phyloP scores from a whole-genome alignment of 2,888 invertebrate species.

The Bhutanitis thaidina region DNA sequence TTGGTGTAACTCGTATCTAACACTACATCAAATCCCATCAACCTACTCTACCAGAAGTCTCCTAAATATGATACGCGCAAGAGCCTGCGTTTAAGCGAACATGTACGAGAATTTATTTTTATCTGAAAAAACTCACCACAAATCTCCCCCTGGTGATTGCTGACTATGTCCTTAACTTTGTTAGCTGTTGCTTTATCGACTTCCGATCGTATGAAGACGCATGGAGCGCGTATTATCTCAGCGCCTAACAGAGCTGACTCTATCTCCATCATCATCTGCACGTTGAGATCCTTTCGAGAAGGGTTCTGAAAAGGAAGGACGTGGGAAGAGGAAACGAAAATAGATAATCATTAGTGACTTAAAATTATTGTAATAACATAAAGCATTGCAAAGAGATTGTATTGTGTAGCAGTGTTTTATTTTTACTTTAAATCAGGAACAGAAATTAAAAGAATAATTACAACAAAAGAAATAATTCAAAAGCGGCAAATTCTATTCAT shows the following conservation, averaged over 20 bases:
- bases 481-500: no score
- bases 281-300: slow-evolving; percentile 93
- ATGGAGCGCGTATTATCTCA: slow-evolving; percentile 88
- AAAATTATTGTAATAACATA: neutral
- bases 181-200: slow-evolving; percentile 89
- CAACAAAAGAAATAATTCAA: no score
- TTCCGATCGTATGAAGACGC: slow-evolving; percentile 90
- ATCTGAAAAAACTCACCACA: slow-evolving; percentile 60
- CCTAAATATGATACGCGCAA: no score
- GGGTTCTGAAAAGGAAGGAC: slow-evolving; percentile 85
- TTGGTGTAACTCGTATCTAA: no score
- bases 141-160: slow-evolving; percentile 90
- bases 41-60: no score
- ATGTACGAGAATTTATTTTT: no score
- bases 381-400: neutral
- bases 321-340: slow-evolving; percentile 33
- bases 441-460: no score
- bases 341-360: slow-evolving; percentile 13
- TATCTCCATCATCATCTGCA: slow-evolving; percentile 95
- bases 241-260: slow-evolving; percentile 91
- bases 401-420: no score
- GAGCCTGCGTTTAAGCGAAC: no score
- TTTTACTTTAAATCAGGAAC: no score
- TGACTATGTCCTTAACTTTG: slow-evolving; percentile 93
- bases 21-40: no score